phyloP scores from a whole-genome alignment of 2,797 vertebrate genomes.

The Carduelis carduelis region DNA sequence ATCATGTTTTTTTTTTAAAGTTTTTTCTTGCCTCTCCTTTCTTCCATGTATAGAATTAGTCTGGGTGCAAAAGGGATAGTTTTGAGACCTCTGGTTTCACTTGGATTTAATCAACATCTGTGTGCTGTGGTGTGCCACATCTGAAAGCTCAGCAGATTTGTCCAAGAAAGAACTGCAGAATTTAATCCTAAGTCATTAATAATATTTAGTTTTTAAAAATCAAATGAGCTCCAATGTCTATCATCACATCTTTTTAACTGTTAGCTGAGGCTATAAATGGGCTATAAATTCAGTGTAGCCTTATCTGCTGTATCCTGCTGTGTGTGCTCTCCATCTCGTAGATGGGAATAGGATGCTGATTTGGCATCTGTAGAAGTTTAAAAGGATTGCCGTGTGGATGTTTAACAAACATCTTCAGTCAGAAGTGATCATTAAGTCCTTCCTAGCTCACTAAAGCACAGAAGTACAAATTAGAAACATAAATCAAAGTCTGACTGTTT shows the following conservation, averaged over 20 bases:
- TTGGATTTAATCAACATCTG: not conserved
- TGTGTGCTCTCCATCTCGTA: not conserved
- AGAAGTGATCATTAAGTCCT: not conserved
- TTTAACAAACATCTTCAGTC: not conserved
- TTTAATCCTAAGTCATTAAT: not conserved
- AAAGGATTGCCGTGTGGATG: not conserved
- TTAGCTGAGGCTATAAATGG: not conserved
- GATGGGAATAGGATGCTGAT: not conserved
- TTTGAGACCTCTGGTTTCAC: not conserved
- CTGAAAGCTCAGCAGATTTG: not conserved
- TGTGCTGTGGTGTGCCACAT: not conserved
- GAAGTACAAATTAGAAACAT: not conserved
- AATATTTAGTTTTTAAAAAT: not conserved
- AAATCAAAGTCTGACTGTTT: not conserved
- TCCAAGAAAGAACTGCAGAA: not conserved
- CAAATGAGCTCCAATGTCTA: not conserved
- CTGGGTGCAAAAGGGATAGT: not conserved
- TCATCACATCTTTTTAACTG: not conserved
- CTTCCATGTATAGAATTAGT: not conserved
- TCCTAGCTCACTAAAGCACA: not conserved
- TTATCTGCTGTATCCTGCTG: not conserved
- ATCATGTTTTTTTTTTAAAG: not conserved
- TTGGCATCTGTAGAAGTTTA: not conserved
- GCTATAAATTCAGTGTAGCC: not conserved
- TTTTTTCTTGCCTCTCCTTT: not conserved